These are phyloP conservation scores for Exephanes ischioxanthus DNA, from an alignment of 2,888 invertebrate genomes.

Conservation along the genomic window DNA sequence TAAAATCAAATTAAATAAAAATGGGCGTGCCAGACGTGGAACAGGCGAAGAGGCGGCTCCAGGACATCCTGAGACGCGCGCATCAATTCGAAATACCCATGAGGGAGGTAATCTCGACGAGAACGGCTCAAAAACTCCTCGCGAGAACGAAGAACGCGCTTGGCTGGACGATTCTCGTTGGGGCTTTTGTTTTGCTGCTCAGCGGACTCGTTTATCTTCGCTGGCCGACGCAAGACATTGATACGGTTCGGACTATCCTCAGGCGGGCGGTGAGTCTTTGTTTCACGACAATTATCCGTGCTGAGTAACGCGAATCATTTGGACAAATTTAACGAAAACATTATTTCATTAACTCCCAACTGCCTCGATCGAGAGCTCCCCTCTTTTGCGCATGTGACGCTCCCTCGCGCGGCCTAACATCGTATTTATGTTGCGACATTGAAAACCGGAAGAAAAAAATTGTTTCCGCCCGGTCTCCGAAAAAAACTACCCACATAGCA, in stretches of 20 bases:
- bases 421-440: background rate
- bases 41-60: constrained; percentile 78
- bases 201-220: constrained; percentile 78
- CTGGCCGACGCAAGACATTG: constrained; percentile 82
- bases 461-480: background rate
- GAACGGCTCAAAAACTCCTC: constrained; percentile 79
- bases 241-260: constrained; percentile 81
- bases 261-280: constrained; percentile 79
- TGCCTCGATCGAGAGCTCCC: background rate
- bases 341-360: background rate
- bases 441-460: background rate
- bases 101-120: constrained; percentile 78
- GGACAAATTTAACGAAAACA: background rate
- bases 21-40: constrained; percentile 80
- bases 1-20: constrained; percentile 62
- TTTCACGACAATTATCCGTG: background rate
- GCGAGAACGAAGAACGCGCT: constrained; percentile 78
- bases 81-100: constrained; percentile 78
- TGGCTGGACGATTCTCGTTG: constrained; percentile 78
- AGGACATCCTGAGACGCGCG: constrained; percentile 79
- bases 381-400: background rate
- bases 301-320: background rate
- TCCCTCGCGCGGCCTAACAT: background rate
- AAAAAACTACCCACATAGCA: background rate
- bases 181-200: constrained; percentile 76